Evolutionary conservation across 2,113 vertebrate species (phyloP).

Genomic region (Sminthopsis crassicaudata): DNA sequence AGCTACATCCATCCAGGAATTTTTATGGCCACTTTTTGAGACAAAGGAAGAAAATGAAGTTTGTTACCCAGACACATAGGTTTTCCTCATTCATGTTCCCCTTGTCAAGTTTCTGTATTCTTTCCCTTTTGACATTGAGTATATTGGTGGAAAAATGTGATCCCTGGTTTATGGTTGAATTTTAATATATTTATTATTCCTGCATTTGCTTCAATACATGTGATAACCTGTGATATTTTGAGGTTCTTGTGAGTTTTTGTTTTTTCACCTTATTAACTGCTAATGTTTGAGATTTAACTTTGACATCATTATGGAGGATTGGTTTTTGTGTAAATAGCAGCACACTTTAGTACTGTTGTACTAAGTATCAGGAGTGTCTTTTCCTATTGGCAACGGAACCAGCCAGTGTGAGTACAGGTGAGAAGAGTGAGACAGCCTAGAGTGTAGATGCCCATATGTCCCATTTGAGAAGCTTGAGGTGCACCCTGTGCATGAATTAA

Average conservation of each 20-base stretch:
- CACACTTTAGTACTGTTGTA: neutral
- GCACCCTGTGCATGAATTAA: neutral
- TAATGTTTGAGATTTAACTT: neutral
- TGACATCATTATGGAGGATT: neutral
- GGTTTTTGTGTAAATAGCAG: neutral
- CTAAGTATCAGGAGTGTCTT: neutral
- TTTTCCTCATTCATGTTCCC: neutral
- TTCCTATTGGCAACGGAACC: neutral
- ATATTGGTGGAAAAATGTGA: neutral
- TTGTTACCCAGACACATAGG: neutral
- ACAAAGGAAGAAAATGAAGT: neutral
- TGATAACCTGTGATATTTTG: neutral
- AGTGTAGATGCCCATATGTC: too few relatives aligned
- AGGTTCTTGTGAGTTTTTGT: neutral
- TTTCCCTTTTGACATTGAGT: neutral
- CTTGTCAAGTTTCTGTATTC: neutral
- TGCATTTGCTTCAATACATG: neutral
- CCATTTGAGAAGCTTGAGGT: neutral
- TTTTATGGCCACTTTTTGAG: neutral
- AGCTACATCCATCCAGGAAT: neutral
- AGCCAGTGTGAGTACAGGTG: neutral
- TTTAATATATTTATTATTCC: neutral
- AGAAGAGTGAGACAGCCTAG: neutral
- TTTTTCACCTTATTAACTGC: neutral
- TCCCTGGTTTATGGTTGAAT: neutral